Percentiles rank a stretch among this genome's conserved stretches.
These are phyloP conservation scores for Sapajus apella DNA, from an alignment of 2,113 vertebrate genomes.

Conservation along the genomic window DNA sequence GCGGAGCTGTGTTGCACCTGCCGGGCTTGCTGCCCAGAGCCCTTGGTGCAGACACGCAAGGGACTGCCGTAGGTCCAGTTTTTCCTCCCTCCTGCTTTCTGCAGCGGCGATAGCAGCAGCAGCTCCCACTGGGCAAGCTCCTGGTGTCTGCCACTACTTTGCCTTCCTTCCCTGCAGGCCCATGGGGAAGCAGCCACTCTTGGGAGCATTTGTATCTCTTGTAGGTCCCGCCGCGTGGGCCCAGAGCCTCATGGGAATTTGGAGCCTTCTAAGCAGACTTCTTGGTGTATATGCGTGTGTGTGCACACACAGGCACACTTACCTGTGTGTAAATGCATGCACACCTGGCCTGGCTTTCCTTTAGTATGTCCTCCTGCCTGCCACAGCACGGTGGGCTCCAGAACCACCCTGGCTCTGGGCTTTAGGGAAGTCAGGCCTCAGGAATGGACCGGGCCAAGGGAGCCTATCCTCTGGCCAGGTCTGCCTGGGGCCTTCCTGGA, in stretches of 20 bases:
- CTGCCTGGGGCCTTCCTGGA: neutral
- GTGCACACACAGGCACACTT: neutral
- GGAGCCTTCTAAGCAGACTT: neutral
- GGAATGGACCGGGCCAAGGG: neutral
- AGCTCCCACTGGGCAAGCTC: neutral
- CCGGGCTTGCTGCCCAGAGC: neutral
- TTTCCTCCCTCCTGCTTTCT: neutral
- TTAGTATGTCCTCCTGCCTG: neutral
- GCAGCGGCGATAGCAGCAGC: neutral
- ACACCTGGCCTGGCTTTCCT: slow-evolving; percentile 26
- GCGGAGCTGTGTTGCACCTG: slow-evolving; percentile 18
- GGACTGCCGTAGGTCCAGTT: neutral
- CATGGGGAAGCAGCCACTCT: slow-evolving; percentile 45
- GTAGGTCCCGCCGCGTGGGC: slow-evolving; percentile 51
- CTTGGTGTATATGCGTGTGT: neutral
- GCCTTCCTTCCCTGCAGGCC: slow-evolving; percentile 46
- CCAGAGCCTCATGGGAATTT: slow-evolving; percentile 35
- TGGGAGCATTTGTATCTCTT: slow-evolving; percentile 69
- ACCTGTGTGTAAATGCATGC: slow-evolving; percentile 56
- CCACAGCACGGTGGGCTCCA: neutral
- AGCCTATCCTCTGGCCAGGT: neutral
- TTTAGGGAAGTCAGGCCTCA: neutral
- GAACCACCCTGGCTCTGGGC: neutral
- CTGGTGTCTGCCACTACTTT: neutral
- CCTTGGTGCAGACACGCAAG: neutral